Evolutionary conservation across 2,113 vertebrate species (phyloP).

Genomic region (Odontophorus gujanensis): DNA sequence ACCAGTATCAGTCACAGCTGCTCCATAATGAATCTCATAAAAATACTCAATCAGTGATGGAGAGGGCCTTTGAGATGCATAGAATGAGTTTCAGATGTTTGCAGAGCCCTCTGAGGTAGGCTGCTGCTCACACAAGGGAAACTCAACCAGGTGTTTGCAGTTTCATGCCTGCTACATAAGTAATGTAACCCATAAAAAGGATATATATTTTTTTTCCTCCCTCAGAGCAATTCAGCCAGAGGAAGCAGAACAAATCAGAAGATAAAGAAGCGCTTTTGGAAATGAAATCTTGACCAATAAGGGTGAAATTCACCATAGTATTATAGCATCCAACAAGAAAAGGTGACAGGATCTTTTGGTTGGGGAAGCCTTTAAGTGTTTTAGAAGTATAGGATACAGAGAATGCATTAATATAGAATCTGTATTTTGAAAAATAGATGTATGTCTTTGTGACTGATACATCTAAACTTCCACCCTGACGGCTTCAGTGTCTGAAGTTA

Average conservation of each 20-base stretch:
- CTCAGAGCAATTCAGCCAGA: constrained; percentile 14
- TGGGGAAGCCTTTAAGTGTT: background rate
- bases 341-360: background rate
- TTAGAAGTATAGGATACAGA: background rate
- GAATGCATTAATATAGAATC: background rate
- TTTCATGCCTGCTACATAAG: constrained; percentile 73
- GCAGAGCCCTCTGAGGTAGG: constrained; percentile 57
- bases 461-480: background rate
- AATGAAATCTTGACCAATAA: constrained; percentile 27
- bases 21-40: constrained; percentile 63
- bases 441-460: background rate
- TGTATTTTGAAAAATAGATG: background rate
- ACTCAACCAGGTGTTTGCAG: constrained; percentile 72
- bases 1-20: constrained; percentile 64
- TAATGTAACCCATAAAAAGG: constrained; percentile 66
- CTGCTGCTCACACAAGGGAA: constrained; percentile 65
- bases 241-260: constrained; percentile 52
- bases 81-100: constrained; percentile 76
- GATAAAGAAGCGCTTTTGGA: constrained; percentile 28
- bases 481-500: background rate
- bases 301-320: background rate
- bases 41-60: constrained; percentile 69
- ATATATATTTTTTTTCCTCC: background rate
- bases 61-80: constrained; percentile 66
- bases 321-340: background rate